These are phyloP conservation scores for Fopius arisanus DNA, from an alignment of 1,140 invertebrate species.

Conservation along the genomic window DNA sequence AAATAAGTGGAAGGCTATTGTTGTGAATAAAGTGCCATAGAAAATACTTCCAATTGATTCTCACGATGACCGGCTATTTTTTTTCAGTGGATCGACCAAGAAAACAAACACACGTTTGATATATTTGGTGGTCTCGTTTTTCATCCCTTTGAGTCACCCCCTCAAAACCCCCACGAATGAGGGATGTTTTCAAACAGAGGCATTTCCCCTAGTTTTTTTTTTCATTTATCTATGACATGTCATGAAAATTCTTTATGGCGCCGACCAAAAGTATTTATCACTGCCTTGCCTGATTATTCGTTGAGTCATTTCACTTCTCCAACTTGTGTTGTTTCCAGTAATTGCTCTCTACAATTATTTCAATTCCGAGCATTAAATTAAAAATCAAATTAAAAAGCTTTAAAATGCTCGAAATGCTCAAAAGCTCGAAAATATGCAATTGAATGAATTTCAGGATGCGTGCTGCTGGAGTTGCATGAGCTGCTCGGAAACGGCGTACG, in stretches of 20 bases:
- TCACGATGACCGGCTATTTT: not conserved
- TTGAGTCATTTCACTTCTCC: not conserved
- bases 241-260: not conserved
- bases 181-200: not conserved
- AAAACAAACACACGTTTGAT: not conserved
- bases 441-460: constrained; percentile 60
- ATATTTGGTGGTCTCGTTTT: not conserved
- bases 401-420: too few relatives aligned
- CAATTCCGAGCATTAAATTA: not conserved
- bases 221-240: not conserved
- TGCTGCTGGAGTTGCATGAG: constrained; percentile 76
- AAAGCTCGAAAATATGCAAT: not conserved
- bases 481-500: constrained; percentile 68
- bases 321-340: not conserved
- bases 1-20: not conserved
- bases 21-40: too few relatives aligned
- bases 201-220: not conserved
- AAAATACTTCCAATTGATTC: not conserved
- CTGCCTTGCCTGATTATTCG: not conserved
- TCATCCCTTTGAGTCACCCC: not conserved
- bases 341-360: not conserved
- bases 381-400: too few relatives aligned
- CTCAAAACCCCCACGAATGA: not conserved
- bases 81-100: not conserved
- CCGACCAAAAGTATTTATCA: not conserved